Evolutionary conservation across 2,797 vertebrate species (phyloP).

Genomic region (Natrix natrix): DNA sequence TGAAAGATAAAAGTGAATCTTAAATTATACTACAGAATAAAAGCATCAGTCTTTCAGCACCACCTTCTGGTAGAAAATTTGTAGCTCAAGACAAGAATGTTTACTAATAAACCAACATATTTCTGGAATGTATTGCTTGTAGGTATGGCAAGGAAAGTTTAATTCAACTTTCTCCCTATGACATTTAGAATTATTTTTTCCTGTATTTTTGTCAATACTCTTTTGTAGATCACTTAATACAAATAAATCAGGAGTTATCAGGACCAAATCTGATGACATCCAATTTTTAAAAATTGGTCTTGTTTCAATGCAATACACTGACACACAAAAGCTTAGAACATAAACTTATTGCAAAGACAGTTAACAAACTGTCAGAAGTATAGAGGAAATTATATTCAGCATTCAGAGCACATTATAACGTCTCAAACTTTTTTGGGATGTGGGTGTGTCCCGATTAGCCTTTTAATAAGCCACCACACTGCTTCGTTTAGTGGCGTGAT

Average conservation of each 20-base stretch:
- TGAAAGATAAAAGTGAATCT: background rate
- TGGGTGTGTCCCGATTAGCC: background rate
- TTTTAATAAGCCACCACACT: background rate
- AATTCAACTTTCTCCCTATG: background rate
- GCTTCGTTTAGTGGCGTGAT: background rate
- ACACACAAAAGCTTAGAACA: background rate
- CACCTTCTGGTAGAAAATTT: background rate
- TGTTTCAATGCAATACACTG: background rate
- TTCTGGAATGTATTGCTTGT: background rate
- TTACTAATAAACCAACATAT: background rate
- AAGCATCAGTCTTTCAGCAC: background rate
- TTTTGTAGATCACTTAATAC: background rate
- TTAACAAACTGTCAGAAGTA: background rate
- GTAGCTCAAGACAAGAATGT: background rate
- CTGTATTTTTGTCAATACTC: background rate
- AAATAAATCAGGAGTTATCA: background rate
- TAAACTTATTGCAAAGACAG: background rate
- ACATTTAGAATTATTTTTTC: background rate
- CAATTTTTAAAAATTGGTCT: background rate
- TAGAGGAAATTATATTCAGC: background rate
- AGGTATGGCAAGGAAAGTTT: background rate
- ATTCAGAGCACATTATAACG: background rate
- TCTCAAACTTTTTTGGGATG: background rate
- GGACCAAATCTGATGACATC: background rate
- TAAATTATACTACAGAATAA: background rate